Evolutionary conservation across 2,113 vertebrate species (phyloP), one percentile per base, ranked within the genome.

Genomic region (Takifugu flavidus): DNA sequence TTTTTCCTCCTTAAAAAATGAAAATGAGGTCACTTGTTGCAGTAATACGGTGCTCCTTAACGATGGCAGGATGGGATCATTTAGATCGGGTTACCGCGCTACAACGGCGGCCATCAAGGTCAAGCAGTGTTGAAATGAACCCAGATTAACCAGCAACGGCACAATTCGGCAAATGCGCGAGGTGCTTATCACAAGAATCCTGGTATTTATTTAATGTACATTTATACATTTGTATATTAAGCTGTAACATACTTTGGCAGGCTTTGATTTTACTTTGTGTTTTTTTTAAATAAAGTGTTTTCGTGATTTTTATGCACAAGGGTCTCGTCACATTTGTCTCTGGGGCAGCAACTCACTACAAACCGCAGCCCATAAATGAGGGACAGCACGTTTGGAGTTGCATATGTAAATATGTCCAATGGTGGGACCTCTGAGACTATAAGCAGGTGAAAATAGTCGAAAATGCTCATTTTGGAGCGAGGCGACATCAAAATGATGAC

Each of bases 201-300:
- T 65, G 87, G 72, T 92, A 92, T 91, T 91, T 91, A 92, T 91
- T 90, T 62, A 89, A 81, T 90, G 90, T 89, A 89, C 76, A 84
- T 84, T 86, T 89, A 87, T 87, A 90, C 86, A 88, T 89, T 84
- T 92, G 89, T 92, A 91, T 89, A 91, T 89, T 79, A 88, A 83
- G 78, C 77, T 91, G 83, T 91, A 84, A 88, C 85, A 89, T 91
- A 87, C 90, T 82, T 86, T 77, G 60, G 50, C 77, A 68, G 67
- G 78, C 82, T 87, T 82, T 13, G 53, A 53, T 66, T 82, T 67
- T 71, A 49, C 4, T 76, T 27, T 78, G 60, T 75, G 44, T 88
- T 78, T 83, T 80, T 77, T 88, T 77, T 80, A 81, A 78, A 50
- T 56, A 61, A 79, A 75, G 61, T 29, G 0, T 51, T 82, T 75